Base-by-base conservation (phyloP, 2,888 invertebrate genomes). In the Phortica magna region DNA sequence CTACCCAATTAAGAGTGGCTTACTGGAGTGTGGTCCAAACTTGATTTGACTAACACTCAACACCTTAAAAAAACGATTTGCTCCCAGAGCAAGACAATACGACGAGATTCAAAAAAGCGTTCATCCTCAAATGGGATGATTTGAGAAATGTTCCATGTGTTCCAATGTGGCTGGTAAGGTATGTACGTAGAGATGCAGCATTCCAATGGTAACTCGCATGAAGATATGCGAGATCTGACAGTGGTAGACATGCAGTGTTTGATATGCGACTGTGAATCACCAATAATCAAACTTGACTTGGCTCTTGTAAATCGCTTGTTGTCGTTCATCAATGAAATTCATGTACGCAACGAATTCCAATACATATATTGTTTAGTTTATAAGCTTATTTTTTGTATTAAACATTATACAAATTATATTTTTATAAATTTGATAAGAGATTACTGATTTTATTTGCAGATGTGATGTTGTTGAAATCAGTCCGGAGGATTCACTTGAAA, bases 1-100 rank as follows among this genome's bases (percentile, higher is more conserved):
- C 79, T 1, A 82, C 77, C 82, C 81, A 82, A n/a, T 81, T 80
- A 6, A 83, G 72, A 9, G 79, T 55, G 0, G 83, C 80, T 68
- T 83, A 55, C 59, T 82, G 82, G 0, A 82, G 74, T 59, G 19
- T 59, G 17, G 59, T 9, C 59, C 59, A 19, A 17, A 17, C 19
- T 59, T 59, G n/a, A 59, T 59, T 59, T 59, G 59, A 59, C 59
- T 17, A 59, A 59, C 1, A 17, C 59, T 59, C 17, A 59, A 12
- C 0, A 59, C 59, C 59, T 59, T 17, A 17, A 59, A 59, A 4
- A 59, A 57, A 5, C 5, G 14, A 9, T 57, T 14, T 57, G 57
- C 57, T 57, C 57, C n/a, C 57, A 57, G 57, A 59, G 57, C 3
- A 83, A 41, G 61, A 82, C 79, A 2, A 82, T 77, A 14, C 74